Percentiles rank a stretch among this genome's conserved stretches.
Conservation (phyloP, 2,113 vertebrate genomes). For the Tamias sibiricus region DNA sequence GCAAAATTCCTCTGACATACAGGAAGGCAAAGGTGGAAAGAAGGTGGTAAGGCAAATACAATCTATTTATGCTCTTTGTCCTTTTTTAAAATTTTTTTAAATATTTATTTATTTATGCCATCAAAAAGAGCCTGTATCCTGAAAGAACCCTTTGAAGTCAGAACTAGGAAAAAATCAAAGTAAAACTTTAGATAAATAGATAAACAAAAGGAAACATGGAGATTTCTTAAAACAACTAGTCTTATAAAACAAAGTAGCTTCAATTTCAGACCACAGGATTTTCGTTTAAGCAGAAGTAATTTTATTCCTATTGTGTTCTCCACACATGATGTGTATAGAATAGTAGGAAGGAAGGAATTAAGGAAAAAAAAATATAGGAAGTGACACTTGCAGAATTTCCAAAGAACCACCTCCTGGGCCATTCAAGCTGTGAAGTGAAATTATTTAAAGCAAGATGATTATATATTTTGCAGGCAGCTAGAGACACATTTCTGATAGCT, state of each 20-base stretch:
- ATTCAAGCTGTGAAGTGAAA: background rate
- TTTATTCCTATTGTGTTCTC: background rate
- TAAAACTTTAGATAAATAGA: background rate
- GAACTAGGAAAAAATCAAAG: background rate
- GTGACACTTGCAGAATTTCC: background rate
- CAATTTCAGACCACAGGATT: background rate
- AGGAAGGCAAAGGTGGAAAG: slow-evolving; percentile 8
- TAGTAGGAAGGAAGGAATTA: background rate
- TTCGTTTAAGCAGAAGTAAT: slow-evolving; percentile 12
- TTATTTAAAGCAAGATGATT: background rate
- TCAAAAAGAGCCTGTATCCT: background rate
- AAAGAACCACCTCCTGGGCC: background rate
- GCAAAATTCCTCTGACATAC: slow-evolving; percentile 48
- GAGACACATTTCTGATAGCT: background rate
- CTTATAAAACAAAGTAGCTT: background rate
- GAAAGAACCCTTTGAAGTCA: background rate
- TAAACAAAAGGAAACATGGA: background rate
- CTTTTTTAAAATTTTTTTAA: no score
- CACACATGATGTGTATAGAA: background rate
- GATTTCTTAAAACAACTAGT: background rate
- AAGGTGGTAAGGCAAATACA: background rate
- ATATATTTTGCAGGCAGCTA: background rate
- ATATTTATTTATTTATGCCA: no score
- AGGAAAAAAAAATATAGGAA: slow-evolving; percentile 1
- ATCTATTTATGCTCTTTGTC: background rate